Base-by-base conservation (phyloP, 2,797 vertebrate species). In the Allobates femoralis region DNA sequence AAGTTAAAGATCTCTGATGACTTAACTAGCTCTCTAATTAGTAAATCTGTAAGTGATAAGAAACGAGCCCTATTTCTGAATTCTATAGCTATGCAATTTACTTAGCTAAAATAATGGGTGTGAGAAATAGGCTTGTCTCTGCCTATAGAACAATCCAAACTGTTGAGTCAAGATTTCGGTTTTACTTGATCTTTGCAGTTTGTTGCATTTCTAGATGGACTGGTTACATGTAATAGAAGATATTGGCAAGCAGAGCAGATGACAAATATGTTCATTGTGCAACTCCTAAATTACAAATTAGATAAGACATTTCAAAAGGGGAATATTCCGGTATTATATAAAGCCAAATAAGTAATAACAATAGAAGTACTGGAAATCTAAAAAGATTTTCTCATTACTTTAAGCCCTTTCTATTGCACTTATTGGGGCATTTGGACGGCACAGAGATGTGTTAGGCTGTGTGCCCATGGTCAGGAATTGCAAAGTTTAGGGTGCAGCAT, bases 201-300 rank as follows among this genome's bases (percentile, higher is more conserved):
- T 74, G 69, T 74, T 26, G 69, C 0, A 74, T 74, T 74, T 74
- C 69, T 50, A 26, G 69, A 50, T 46, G 23, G 23, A 73, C 69
- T 46, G 34, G 69, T 73, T 73, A n/a, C 21, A 73, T 50, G 23
- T 50, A 46, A 73, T 73, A 41, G 10, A 74, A 50, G 21, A 41
- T 74, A 74, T 50, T 74, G 69, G 69, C 23, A 14, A 50, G 23
- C 23, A n/a, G 12, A 37, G 28, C 3, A 41, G 34, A 73, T 74
- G 69, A 74, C 34, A 50, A 12, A 73, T 46, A 26, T 26, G 23
- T 73, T 74, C 19, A 74, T 74, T 50, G 69, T 74, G 69, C 5
- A 50, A 74, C 41, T 50, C 14, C 14, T 26, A 5, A 74, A 21
- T 50, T 15, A 50, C 46, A 74, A 74, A 74, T 50, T 74, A 74